These are phyloP conservation scores for Monochamus saltuarius DNA, from an alignment of 1,140 invertebrate genomes.

Conservation along the genomic window DNA sequence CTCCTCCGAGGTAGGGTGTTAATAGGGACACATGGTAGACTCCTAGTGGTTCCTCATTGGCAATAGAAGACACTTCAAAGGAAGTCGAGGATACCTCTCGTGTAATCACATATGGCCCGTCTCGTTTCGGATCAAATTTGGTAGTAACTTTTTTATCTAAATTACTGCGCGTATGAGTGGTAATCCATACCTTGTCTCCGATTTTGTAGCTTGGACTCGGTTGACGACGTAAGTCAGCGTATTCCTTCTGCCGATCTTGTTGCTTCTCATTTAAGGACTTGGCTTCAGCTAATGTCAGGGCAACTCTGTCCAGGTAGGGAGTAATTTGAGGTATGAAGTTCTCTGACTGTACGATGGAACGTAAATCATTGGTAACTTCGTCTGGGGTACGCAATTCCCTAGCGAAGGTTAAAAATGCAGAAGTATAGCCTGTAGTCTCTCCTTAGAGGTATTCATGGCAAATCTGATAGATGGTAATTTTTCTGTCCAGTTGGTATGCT, in stretches of 20 bases:
- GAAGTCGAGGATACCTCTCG: too few species aligned
- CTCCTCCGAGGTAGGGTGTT: too few species aligned
- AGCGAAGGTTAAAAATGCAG: constrained; percentile 49
- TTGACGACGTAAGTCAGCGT: too few species aligned
- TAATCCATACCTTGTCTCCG: too few species aligned
- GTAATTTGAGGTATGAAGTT: constrained; percentile 46
- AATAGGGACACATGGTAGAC: too few species aligned
- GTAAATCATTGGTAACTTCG: constrained; percentile 32
- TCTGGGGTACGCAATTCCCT: constrained; percentile 41
- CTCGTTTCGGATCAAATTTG: constrained; percentile 37
- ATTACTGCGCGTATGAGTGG: too few species aligned
- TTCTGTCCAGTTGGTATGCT: constrained; percentile 48
- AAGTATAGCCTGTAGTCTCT: constrained; percentile 41
- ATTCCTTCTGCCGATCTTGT: constrained; percentile 20
- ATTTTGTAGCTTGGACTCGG: too few species aligned
- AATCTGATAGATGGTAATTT: constrained; percentile 41
- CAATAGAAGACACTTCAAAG: too few species aligned
- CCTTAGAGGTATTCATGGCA: constrained; percentile 42
- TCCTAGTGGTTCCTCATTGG: too few species aligned
- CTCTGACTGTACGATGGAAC: constrained; percentile 35
- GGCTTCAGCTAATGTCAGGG: constrained; percentile 10
- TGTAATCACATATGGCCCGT: constrained; percentile 32
- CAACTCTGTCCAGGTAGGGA: constrained; percentile 29
- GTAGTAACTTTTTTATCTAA: constrained; percentile 27
- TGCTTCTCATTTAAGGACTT: constrained; percentile 5